These are phyloP conservation scores for Protophormia terraenovae DNA, from an alignment of 2,888 invertebrate species.

Conservation along the genomic window DNA sequence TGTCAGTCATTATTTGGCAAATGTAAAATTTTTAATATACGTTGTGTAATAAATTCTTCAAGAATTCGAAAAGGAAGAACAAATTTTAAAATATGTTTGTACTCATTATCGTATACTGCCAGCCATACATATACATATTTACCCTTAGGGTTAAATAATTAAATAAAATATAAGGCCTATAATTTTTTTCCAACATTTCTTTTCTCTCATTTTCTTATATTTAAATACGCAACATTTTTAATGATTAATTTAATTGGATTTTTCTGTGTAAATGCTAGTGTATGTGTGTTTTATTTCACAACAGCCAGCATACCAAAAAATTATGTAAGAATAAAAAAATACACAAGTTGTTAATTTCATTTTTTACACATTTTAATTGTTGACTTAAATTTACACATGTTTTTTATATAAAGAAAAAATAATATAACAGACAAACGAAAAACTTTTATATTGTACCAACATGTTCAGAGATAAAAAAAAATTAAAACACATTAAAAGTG, in stretches of 20 bases:
- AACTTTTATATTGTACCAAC: neutral
- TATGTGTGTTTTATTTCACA: neutral
- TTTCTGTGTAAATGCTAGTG: neutral
- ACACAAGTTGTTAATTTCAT: slow-evolving; percentile 49
- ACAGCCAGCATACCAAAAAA: slow-evolving; percentile 4
- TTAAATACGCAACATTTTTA: slow-evolving; percentile 20
- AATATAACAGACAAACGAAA: neutral
- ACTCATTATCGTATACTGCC: neutral
- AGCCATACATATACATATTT: neutral
- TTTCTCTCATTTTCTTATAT: neutral
- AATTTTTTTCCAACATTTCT: neutral
- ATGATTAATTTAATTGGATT: slow-evolving; percentile 44
- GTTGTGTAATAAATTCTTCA: neutral
- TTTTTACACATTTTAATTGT: slow-evolving; percentile 63
- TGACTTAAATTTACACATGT: slow-evolving; percentile 60
- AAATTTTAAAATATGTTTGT: neutral
- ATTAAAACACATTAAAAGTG: neutral
- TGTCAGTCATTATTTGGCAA: slow-evolving; percentile 1
- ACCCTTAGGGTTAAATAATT: slow-evolving; percentile 15
- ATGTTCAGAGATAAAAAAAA: neutral
- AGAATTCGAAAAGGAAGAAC: neutral
- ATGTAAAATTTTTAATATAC: neutral
- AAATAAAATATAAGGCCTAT: neutral
- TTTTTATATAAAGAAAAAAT: slow-evolving; percentile 2
- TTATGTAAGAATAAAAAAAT: neutral